Percentiles rank a stretch among this genome's conserved stretches.
phyloP scores from a whole-genome alignment of 2,888 invertebrate species.

The Brenthis hecate region DNA sequence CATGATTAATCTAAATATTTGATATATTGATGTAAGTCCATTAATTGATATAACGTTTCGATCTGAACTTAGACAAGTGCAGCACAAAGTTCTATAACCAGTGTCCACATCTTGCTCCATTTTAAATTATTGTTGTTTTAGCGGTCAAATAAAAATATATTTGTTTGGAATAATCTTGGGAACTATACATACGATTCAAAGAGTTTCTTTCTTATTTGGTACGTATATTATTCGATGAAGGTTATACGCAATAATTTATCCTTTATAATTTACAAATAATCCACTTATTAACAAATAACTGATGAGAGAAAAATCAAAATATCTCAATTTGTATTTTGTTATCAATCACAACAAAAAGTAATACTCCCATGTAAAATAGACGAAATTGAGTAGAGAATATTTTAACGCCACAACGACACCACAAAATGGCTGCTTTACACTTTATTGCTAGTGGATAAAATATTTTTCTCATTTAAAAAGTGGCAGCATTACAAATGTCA shows the following conservation, averaged over 20 bases:
- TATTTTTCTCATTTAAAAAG: background rate
- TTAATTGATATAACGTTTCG: conserved; percentile 64
- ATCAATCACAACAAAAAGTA: conserved; percentile 79
- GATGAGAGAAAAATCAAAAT: conserved; percentile 25
- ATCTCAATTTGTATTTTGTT: conserved; percentile 51
- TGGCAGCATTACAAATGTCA: conserved; percentile 24
- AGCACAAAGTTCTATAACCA: conserved; percentile 59
- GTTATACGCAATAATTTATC: conserved; percentile 1
- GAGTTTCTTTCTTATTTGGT: conserved; percentile 32
- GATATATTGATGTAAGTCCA: conserved; percentile 55
- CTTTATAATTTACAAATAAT: background rate
- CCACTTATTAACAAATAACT: background rate
- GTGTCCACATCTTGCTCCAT: conserved; percentile 76
- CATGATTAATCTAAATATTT: conserved; percentile 69
- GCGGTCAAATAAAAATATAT: conserved; percentile 3
- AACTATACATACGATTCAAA: conserved; percentile 30
- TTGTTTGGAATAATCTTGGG: background rate
- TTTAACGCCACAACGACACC: conserved; percentile 71
- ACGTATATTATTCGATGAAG: background rate
- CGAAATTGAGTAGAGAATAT: conserved; percentile 68
- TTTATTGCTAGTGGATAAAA: conserved; percentile 53
- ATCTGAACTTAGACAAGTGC: conserved; percentile 68
- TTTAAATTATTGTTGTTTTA: conserved; percentile 40
- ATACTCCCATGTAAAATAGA: conserved; percentile 82
- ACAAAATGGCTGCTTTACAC: conserved; percentile 80